Evolutionary conservation across 2,113 vertebrate species (phyloP), one percentile per base, ranked within the genome.

Genomic region (Crypturellus undulatus): DNA sequence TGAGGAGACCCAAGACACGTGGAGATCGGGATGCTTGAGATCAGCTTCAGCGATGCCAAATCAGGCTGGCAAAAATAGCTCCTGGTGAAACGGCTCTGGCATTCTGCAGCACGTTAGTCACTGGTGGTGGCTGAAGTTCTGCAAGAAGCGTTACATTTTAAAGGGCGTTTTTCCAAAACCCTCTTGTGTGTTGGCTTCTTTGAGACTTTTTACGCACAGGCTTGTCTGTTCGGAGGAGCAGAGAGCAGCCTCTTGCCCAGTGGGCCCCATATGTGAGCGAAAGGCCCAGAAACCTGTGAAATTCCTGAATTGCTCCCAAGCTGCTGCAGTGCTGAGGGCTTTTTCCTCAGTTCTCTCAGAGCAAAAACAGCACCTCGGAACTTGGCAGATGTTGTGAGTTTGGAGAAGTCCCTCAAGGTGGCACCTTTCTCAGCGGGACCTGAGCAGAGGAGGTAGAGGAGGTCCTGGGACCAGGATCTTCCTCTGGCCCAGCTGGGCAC

Each of bases 201-300:
- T 26, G 59, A 85, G n/a, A 22, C 25, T 69, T 72, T 75, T 51
- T 71, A 10, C 4, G 3, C 21, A 5, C 34, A 36, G n/a, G 10
- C 10, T 59, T 34, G 6, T 3, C n/a, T 63, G 17, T 26, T 38
- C 52, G 56, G 22, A 47, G 65, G 30, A 54, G 20, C 12, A 14
- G 0, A 1, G 3, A 18, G 63, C 38, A 30, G 38, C 20, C 28
- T 38, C 25, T 78, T 64, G 19, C 78, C 52, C 26, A 0, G 0
- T 0, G 0, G 10, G 20, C 68, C 24, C 42, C 42, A 40, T 0
- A 36, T 43, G 1, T 10, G 38, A 72, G 10, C 54, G 38, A 14
- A 43, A 77, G 22, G 11, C 10, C 2, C 26, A 2, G 2, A 78
- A 70, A 67, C 45, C 20, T 40, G 52, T 26, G 13, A 30, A 76